phyloP scores from a whole-genome alignment of 2,888 invertebrate species.

The Perithous albicinctus region DNA sequence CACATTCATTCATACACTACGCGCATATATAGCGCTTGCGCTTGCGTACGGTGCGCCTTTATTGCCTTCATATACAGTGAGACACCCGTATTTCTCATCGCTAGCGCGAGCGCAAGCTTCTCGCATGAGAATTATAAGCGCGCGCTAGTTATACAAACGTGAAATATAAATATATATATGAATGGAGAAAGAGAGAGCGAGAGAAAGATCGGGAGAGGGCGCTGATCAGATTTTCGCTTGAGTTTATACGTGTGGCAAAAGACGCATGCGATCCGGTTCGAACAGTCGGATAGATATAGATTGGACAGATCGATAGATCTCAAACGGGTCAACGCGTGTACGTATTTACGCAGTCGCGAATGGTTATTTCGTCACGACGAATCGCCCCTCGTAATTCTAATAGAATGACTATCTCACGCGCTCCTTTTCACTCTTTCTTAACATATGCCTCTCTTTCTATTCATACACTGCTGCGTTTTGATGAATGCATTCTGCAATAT shows the following conservation, averaged over 20 bases:
- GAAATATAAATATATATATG: not conserved
- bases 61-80: constrained; percentile 18
- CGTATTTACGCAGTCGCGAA: constrained; percentile 41
- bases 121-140: constrained; percentile 11
- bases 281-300: constrained; percentile 9
- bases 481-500: constrained; percentile 3
- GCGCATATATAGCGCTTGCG: constrained; percentile 37
- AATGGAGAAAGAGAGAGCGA: too few species aligned
- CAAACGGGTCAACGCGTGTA: constrained; percentile 57
- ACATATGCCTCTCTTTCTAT: too few species aligned
- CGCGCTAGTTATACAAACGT: not conserved
- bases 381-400: constrained; percentile 44
- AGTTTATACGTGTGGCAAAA: constrained; percentile 1
- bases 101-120: not conserved
- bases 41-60: constrained; percentile 36
- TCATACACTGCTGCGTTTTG: not conserved
- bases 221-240: constrained; percentile 26
- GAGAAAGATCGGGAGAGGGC: not conserved
- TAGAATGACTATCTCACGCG: constrained; percentile 38
- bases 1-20: constrained; percentile 83
- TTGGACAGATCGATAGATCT: constrained; percentile 55
- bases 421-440: constrained; percentile 30
- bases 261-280: constrained; percentile 45
- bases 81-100: constrained; percentile 16
- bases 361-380: constrained; percentile 54